A percentile compares a stretch with the other conserved stretches of the same genome.
Conservation (phyloP, 2,797 vertebrate genomes). For the Rhinichthys osculus region DNA sequence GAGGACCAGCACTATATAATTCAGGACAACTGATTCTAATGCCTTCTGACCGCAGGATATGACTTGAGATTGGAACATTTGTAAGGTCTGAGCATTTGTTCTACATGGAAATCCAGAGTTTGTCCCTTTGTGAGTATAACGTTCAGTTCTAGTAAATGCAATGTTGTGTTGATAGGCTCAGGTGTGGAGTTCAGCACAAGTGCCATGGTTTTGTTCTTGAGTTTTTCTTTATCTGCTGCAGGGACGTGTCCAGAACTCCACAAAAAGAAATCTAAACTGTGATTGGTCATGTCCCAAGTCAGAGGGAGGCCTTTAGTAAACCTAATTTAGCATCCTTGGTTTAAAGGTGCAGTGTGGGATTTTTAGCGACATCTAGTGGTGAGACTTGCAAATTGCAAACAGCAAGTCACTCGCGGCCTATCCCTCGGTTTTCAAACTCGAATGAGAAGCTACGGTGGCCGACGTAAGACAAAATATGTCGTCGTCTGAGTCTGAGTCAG, state of each 20-base stretch:
- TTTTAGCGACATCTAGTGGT: too few relatives aligned
- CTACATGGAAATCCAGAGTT: background rate
- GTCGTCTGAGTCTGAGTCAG: too few relatives aligned
- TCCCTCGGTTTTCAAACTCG: too few relatives aligned
- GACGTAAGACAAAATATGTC: too few relatives aligned
- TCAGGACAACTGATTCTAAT: constrained; percentile 27
- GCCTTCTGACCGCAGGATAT: constrained; percentile 18
- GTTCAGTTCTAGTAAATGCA: background rate
- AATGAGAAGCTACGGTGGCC: too few relatives aligned
- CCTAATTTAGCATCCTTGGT: too few relatives aligned
- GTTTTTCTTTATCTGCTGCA: background rate
- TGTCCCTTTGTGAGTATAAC: constrained; percentile 8
- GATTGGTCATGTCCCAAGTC: background rate
- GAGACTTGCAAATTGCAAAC: too few relatives aligned
- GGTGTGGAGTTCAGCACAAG: background rate
- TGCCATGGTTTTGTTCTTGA: background rate
- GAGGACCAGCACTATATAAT: constrained; percentile 24
- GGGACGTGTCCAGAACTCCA: background rate
- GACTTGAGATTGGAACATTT: constrained; percentile 14
- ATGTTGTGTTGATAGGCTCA: background rate
- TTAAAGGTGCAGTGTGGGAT: too few relatives aligned
- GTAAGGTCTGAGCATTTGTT: constrained; percentile 12
- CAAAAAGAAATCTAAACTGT: background rate
- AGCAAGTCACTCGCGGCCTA: too few relatives aligned
- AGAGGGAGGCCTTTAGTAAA: background rate